A percentile compares a stretch with the other conserved stretches of the same genome.
Conservation (phyloP, 2,113 vertebrate genomes). For the Scortum barcoo region DNA sequence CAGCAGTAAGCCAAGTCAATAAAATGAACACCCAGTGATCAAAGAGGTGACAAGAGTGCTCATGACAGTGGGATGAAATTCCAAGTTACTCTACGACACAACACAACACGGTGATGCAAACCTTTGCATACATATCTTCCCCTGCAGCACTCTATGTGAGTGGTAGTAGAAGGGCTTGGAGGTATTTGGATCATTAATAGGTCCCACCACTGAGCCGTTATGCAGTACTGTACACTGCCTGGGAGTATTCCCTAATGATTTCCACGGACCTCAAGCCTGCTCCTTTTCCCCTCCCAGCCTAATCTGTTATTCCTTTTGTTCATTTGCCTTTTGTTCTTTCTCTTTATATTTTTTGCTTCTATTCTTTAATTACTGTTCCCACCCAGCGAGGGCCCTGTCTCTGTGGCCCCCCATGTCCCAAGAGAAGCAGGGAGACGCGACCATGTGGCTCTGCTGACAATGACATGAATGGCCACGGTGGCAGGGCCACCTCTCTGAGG, state of each 20-base stretch:
- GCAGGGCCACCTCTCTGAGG: slow-evolving; percentile 82
- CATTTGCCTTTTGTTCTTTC: slow-evolving; percentile 84
- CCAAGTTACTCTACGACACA: slow-evolving; percentile 57
- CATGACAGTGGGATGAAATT: slow-evolving; percentile 72
- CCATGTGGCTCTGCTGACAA: slow-evolving; percentile 83
- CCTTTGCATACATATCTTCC: slow-evolving; percentile 52
- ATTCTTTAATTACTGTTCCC: slow-evolving; percentile 86
- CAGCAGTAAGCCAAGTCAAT: slow-evolving; percentile 77
- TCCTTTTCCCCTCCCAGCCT: slow-evolving; percentile 63
- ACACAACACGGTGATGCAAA: slow-evolving; percentile 65
- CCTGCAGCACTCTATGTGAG: slow-evolving; percentile 67
- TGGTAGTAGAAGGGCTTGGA: slow-evolving; percentile 69
- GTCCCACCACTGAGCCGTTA: slow-evolving; percentile 70
- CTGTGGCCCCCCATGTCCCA: slow-evolving; percentile 69
- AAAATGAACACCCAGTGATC: slow-evolving; percentile 78
- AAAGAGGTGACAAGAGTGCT: slow-evolving; percentile 78
- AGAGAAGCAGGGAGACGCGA: slow-evolving; percentile 78
- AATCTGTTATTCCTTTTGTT: slow-evolving; percentile 86
- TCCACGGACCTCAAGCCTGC: slow-evolving; percentile 72
- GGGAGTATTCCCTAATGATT: slow-evolving; percentile 80
- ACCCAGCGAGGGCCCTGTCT: slow-evolving; percentile 79
- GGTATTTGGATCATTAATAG: slow-evolving; percentile 81
- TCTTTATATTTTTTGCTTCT: slow-evolving; percentile 80
- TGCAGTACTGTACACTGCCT: slow-evolving; percentile 72
- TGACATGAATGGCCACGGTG: slow-evolving; percentile 81